Evolutionary conservation across 1,140 invertebrate genomes (phyloP).

Genomic region (Kradibia gibbosae): DNA sequence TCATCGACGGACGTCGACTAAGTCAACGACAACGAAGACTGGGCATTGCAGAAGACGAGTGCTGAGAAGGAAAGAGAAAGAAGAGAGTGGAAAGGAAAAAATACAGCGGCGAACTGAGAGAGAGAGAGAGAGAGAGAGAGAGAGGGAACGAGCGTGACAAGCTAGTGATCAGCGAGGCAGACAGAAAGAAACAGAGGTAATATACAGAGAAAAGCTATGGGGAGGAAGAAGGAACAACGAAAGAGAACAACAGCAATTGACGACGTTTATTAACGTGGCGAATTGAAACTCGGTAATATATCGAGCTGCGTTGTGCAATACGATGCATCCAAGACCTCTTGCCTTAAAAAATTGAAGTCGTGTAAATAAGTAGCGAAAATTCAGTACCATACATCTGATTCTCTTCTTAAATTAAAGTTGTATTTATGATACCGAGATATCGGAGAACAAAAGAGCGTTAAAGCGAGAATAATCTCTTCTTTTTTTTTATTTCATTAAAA

Average conservation of each 20-base stretch:
- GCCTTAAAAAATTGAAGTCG: conserved; percentile 53
- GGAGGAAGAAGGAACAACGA: background rate
- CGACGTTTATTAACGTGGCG: conserved; percentile 59
- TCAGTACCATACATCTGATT: conserved; percentile 31
- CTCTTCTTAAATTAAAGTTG: conserved; percentile 33
- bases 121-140: background rate
- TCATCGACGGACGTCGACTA: conserved; percentile 43
- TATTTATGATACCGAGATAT: conserved; percentile 10
- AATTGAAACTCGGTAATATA: conserved; percentile 56
- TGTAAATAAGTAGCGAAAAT: conserved; percentile 65
- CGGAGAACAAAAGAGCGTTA: background rate
- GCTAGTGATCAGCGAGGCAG: background rate
- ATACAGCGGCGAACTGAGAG: background rate
- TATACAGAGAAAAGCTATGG: conserved; percentile 10
- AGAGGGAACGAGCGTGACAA: background rate
- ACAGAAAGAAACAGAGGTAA: conserved; percentile 1
- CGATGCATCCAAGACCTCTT: conserved; percentile 18
- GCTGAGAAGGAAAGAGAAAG: background rate
- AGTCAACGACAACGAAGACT: conserved; percentile 27
- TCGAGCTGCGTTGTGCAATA: conserved; percentile 22
- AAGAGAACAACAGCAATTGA: conserved; percentile 47
- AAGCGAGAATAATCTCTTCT: too few species aligned
- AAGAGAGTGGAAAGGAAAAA: conserved; percentile 33
- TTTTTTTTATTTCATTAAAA: too few species aligned
- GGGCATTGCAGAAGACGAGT: background rate